Percentiles rank a stretch among this genome's conserved stretches.
Conservation (phyloP, 2,797 vertebrate genomes). For the Oreonectes daqikongensis region DNA sequence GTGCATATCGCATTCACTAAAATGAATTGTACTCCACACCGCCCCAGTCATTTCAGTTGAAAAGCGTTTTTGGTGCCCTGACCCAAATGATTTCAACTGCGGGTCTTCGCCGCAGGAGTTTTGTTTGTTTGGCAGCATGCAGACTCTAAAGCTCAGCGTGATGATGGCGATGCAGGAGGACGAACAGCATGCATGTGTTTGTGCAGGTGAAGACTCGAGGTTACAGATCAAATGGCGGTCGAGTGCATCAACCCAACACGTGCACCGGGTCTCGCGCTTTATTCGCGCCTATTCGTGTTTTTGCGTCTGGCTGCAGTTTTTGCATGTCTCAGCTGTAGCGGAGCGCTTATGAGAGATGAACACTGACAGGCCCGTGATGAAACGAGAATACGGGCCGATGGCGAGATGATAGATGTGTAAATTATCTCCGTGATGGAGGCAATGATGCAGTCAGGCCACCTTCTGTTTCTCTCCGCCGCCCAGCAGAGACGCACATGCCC, state of each 20-base stretch:
- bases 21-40: too few species aligned
- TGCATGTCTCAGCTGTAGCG: conserved; percentile 78
- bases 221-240: not conserved
- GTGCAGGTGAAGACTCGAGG: conserved; percentile 13
- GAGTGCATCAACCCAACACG: conserved; percentile 6
- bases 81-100: not conserved
- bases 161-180: not conserved
- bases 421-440: conserved; percentile 99
- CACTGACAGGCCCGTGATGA: conserved; percentile 83
- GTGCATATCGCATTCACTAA: too few species aligned
- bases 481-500: conserved; percentile 70
- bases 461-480: conserved; percentile 88
- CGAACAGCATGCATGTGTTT: not conserved
- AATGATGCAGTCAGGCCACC: conserved; percentile 99
- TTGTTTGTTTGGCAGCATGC: conserved; percentile 31
- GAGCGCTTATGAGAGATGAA: conserved; percentile 93
- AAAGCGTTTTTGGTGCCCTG: not conserved
- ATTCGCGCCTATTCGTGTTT: conserved; percentile 1
- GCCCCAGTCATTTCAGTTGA: not conserved
- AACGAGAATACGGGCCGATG: conserved; percentile 83
- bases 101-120: not conserved
- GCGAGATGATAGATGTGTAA: conserved; percentile 99
- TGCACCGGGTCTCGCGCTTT: not conserved
- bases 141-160: not conserved
- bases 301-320: conserved; percentile 59